Evolutionary conservation across 2,888 invertebrate genomes (phyloP), one percentile per base, ranked within the genome.

Genomic region (Clanis bilineata): DNA sequence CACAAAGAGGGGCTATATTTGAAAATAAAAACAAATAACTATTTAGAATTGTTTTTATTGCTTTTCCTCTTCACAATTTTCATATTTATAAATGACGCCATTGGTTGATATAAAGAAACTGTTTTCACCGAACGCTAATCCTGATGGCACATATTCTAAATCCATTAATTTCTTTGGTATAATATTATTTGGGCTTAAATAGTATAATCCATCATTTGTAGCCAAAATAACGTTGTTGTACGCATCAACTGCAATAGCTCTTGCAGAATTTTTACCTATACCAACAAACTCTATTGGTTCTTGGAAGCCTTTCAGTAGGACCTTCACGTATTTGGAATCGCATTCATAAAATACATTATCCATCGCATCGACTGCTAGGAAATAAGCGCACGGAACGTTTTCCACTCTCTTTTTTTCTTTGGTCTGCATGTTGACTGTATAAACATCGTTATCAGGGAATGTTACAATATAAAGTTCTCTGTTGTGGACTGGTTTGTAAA

Each of bases 231-330:
- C 85, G 63, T 85, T 75, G 3, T 74, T 73, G 2, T 67, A 64
- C 1, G 64, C 66, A 65, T 90, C 88, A 0, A 86, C 68, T 0
- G 84, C 63, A 0, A 92, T 72, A 0, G 90, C 90, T 70, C 90
- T 77, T 0, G 88, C 90, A 3, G 86, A 72, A 65, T 90, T 87
- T 58, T 88, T 91, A 0, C 80, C 69, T 5, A 92, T 78, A 3
- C 91, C 92, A 25, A 86, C 87, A 75, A 80, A 92, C 51, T 91
- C 91, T 41, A 92, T 79, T 0, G 92, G 85, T 44, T 91, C 92
- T 58, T 84, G 79, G 58, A 88, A 92, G 45, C 82, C 90, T 79
- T 81, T 89, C 0, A 90, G 68, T 58, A 91, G 59, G 43, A 91
- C 82, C 65, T 90, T 91, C 2, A 91, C 83, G 39, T 90, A 91